phyloP scores from a whole-genome alignment of 1,140 invertebrate genomes.

The Bombus superbus region DNA sequence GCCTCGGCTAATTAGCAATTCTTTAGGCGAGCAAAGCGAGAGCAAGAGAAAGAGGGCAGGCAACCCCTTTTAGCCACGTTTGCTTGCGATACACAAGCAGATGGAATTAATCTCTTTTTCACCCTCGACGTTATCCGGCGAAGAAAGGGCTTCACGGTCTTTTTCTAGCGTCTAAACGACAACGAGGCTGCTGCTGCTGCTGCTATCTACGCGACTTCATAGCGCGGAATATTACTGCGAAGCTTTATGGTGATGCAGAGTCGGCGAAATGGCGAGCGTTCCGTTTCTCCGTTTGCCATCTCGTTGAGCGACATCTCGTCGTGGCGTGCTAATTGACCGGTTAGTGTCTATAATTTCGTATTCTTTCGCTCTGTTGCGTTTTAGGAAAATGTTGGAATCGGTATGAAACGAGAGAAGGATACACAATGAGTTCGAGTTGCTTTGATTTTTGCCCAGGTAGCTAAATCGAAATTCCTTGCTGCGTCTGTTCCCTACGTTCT shows the following conservation, averaged over 20 bases:
- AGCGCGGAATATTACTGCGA: not conserved
- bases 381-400: too few species aligned
- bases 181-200: too few species aligned
- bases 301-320: not conserved
- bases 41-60: conserved; percentile 28
- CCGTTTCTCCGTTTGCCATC: not conserved
- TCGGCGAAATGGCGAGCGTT: not conserved
- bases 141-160: conserved; percentile 36
- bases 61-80: conserved; percentile 57
- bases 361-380: not conserved
- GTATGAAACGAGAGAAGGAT: too few species aligned
- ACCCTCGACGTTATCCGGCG: conserved; percentile 31
- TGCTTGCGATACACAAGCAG: conserved; percentile 68
- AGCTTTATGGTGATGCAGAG: too few species aligned
- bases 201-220: too few species aligned
- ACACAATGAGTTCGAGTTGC: too few species aligned
- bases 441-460: too few species aligned
- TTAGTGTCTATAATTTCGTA: not conserved
- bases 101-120: conserved; percentile 71
- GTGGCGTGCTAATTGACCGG: not conserved
- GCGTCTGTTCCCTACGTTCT: too few species aligned
- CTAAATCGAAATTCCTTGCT: too few species aligned
- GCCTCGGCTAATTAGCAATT: conserved; percentile 69
- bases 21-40: conserved; percentile 56
- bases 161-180: not conserved